Conservation (phyloP, 2,113 vertebrate genomes). For the Eulemur rufifrons region DNA sequence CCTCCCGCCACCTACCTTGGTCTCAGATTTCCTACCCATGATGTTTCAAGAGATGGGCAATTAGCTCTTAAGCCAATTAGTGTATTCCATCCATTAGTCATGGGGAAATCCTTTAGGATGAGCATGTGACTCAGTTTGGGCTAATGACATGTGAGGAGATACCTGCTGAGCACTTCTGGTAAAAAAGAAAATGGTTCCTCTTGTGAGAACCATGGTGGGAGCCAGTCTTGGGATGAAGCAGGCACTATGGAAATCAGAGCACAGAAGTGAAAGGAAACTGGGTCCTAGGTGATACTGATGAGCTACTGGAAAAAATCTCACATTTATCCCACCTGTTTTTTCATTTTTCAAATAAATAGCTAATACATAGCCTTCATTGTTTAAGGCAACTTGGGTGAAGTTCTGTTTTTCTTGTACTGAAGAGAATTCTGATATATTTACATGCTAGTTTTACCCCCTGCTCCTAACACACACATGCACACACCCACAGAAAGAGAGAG, state of each 20-base stretch:
- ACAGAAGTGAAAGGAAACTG: background rate
- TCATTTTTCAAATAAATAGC: conserved; percentile 11
- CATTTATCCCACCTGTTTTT: background rate
- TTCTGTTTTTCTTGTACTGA: background rate
- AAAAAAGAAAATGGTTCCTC: background rate
- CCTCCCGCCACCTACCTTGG: background rate
- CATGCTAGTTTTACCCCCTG: background rate
- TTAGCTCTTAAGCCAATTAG: background rate
- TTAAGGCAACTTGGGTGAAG: background rate
- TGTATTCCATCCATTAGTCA: background rate
- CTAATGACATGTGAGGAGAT: background rate
- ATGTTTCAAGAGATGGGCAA: background rate
- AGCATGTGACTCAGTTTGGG: background rate
- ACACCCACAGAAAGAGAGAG: background rate
- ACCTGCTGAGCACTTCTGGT: background rate
- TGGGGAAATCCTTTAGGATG: background rate
- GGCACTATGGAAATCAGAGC: background rate
- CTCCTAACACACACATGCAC: background rate
- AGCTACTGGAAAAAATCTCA: background rate
- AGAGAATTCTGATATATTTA: background rate
- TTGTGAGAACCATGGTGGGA: background rate
- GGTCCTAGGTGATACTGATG: background rate
- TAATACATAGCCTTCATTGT: background rate
- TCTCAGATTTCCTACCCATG: background rate
- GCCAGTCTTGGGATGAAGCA: background rate